Conservation (phyloP, 2,797 vertebrate species). For the Tenualosa thibaudeaui region DNA sequence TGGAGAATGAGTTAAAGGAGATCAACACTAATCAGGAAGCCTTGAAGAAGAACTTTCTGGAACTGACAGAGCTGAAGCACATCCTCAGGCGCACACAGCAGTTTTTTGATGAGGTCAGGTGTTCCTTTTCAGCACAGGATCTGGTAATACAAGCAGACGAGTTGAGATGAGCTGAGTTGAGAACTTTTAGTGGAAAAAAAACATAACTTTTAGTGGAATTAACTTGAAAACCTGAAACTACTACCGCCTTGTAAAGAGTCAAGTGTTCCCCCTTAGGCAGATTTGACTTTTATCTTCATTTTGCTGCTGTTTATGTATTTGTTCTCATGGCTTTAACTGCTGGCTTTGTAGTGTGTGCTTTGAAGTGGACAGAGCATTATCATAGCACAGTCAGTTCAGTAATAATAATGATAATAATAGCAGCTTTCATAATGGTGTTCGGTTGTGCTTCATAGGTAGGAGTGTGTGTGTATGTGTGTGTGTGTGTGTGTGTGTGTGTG, state of each 20-base stretch:
- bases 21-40: slow-evolving; percentile 99
- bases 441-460: background rate
- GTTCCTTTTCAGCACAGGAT: background rate
- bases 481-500: background rate
- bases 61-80: slow-evolving; percentile 95
- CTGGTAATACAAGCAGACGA: background rate
- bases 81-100: slow-evolving; percentile 97
- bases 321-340: slow-evolving; percentile 9
- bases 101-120: slow-evolving; percentile 96
- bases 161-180: background rate
- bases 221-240: background rate
- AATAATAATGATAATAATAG: background rate
- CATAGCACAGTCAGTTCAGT: background rate
- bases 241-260: background rate
- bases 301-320: slow-evolving; percentile 10
- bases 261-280: background rate
- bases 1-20: slow-evolving; percentile 96
- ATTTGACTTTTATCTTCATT: background rate
- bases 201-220: background rate
- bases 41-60: slow-evolving; percentile 95
- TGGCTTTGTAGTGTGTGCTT: background rate
- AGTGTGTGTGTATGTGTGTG: background rate
- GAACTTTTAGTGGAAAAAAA: background rate
- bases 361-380: background rate
- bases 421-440: background rate